Percentiles rank a stretch among this genome's conserved stretches.
phyloP scores from a whole-genome alignment of 2,113 vertebrate species.

The Gambusia affinis region DNA sequence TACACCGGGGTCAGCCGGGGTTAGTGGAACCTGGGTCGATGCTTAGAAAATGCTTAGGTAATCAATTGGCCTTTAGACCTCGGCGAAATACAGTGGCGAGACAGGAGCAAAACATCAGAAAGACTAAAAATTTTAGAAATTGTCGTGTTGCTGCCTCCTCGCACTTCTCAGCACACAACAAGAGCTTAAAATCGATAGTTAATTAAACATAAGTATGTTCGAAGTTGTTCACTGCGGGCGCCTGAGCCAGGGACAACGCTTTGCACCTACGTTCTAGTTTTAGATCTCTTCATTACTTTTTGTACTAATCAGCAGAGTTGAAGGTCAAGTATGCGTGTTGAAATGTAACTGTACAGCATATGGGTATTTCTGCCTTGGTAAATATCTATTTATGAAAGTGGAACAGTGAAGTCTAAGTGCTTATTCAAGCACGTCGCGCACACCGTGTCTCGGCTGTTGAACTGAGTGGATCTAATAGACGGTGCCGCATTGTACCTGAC shows the following conservation, averaged over 20 bases:
- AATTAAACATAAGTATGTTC: constrained; percentile 74
- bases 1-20: constrained; percentile 47
- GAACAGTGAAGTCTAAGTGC: constrained; percentile 16
- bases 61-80: constrained; percentile 69
- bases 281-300: constrained; percentile 13
- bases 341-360: not conserved
- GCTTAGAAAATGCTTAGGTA: constrained; percentile 46
- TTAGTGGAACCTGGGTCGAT: constrained; percentile 51
- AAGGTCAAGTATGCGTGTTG: constrained; percentile 21
- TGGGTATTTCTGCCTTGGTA: constrained; percentile 2
- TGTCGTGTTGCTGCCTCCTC: constrained; percentile 30
- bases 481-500: constrained; percentile 23
- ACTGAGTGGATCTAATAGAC: constrained; percentile 5
- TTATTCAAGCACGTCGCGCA: not conserved
- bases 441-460: constrained; percentile 20
- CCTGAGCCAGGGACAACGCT: constrained; percentile 2
- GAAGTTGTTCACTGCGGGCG: constrained; percentile 12
- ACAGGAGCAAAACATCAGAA: constrained; percentile 35
- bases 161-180: constrained; percentile 55
- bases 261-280: not conserved
- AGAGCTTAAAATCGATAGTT: constrained; percentile 70
- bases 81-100: constrained; percentile 36
- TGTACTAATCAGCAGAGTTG: constrained; percentile 23
- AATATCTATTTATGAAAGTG: constrained; percentile 16
- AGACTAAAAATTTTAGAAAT: constrained; percentile 36